Percentiles rank a stretch among this genome's conserved stretches.
Conservation (phyloP, 2,113 vertebrate species). For the Vombatus ursinus region DNA sequence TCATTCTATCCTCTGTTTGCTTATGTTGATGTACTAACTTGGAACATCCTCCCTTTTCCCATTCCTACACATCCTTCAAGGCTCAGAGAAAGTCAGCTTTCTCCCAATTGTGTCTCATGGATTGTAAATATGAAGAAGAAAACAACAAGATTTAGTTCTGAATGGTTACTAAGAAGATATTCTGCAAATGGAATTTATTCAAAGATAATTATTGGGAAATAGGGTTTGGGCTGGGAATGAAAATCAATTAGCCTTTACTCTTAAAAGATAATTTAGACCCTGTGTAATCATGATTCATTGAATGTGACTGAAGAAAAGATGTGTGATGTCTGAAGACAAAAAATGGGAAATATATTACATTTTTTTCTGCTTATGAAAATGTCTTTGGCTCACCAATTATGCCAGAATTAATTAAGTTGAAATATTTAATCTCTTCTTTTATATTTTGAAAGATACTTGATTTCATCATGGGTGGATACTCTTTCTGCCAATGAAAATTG, state of each 20-base stretch:
- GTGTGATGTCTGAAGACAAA: neutral
- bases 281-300: neutral
- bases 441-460: neutral
- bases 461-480: neutral
- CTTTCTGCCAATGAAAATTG: neutral
- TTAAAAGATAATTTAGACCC: neutral
- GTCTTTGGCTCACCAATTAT: neutral
- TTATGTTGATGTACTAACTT: neutral
- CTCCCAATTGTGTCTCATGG: neutral
- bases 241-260: neutral
- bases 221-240: neutral
- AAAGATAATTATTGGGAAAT: neutral
- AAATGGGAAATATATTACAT: neutral
- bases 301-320: neutral
- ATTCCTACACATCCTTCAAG: neutral
- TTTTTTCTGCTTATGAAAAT: neutral
- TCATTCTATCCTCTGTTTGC: neutral
- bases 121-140: neutral
- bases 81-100: neutral
- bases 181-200: neutral
- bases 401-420: neutral
- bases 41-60: too few species aligned
- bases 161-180: neutral
- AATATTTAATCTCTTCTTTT: neutral
- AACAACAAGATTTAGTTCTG: neutral